Conservation (phyloP, 2,888 invertebrate genomes). For the Epistrophe eligans region DNA sequence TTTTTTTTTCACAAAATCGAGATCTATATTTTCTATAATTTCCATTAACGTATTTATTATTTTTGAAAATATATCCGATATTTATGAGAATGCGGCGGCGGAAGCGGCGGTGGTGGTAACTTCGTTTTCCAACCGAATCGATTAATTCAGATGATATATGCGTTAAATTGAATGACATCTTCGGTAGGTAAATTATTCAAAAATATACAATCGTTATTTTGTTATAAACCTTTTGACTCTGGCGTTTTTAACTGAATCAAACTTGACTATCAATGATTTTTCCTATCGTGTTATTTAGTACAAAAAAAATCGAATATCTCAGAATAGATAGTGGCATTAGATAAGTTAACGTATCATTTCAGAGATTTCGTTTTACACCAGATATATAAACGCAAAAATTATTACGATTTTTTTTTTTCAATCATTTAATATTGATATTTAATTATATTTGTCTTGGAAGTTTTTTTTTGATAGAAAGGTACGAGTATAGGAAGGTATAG, state of each 20-base stretch:
- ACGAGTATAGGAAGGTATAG: background rate
- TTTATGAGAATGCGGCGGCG: too few species aligned
- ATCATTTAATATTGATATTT: slow-evolving; percentile 30
- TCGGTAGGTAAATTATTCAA: slow-evolving; percentile 29
- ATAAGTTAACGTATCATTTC: slow-evolving; percentile 84
- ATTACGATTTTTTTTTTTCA: slow-evolving; percentile 50
- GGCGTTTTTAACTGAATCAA: slow-evolving; percentile 59
- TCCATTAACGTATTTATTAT: background rate
- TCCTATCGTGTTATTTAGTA: slow-evolving; percentile 81
- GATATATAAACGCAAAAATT: slow-evolving; percentile 70
- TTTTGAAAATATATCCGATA: background rate
- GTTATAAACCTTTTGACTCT: slow-evolving; percentile 37
- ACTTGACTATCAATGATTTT: slow-evolving; percentile 79
- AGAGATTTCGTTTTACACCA: slow-evolving; percentile 81
- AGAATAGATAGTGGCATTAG: slow-evolving; percentile 84
- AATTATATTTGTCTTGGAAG: slow-evolving; percentile 20
- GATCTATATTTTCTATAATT: background rate
- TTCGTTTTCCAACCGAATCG: background rate
- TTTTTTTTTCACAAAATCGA: background rate
- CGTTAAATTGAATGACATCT: slow-evolving; percentile 73
- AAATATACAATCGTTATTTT: slow-evolving; percentile 17
- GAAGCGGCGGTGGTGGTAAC: too few species aligned
- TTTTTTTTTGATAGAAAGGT: background rate
- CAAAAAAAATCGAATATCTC: slow-evolving; percentile 83
- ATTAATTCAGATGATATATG: background rate